Evolutionary conservation across 2,113 vertebrate species (phyloP), one percentile per base, ranked within the genome.

Genomic region (Nothoprocta pentlandii): DNA sequence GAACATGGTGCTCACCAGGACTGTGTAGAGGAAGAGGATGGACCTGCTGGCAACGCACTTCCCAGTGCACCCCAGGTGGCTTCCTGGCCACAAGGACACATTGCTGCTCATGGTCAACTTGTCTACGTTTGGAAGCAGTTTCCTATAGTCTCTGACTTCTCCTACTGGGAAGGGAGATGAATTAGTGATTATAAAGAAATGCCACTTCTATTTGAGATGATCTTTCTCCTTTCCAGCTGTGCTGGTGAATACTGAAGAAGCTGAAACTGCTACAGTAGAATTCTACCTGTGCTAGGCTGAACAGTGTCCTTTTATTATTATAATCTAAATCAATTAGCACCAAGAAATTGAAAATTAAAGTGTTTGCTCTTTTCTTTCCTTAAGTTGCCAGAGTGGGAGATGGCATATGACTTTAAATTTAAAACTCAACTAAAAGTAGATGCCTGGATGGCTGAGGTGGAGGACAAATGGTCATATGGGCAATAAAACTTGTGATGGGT

Each of bases 101-200:
- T 9, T 20, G 49, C 9, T 49, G 49, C 49, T 49, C 49, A 23
- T 23, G 49, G 49, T 21, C 49, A 22, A 49, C 21, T 22, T 23
- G 58, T 93, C 74, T 23, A 34, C 19, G 30, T 81, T 87, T 93
- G 53, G 70, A 82, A 87, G 67, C 39, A 62, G 14, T 20, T 76
- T 83, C 5, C 10, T 3, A n/a, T 32, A 32, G 9, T 89, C 26
- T 61, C 71, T 70, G 34, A 80, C 20, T 87, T 80, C 51, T 88
- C 26, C 68, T 54, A 6, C 32, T 84, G 59, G 47, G 41, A 90
- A 90, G 71, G 44, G 7, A 92, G 30, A 62, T 85, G 64, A 82
- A 88, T 81, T 86, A 71, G 30, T 78, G 59, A 39, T 94, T 47
- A 47, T 42, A 36, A 86, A 95, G 30, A 75, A 76, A 23, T 95